Conservation (phyloP, 92 coral and sea anemone genomes). For the Diadumene lineata region DNA sequence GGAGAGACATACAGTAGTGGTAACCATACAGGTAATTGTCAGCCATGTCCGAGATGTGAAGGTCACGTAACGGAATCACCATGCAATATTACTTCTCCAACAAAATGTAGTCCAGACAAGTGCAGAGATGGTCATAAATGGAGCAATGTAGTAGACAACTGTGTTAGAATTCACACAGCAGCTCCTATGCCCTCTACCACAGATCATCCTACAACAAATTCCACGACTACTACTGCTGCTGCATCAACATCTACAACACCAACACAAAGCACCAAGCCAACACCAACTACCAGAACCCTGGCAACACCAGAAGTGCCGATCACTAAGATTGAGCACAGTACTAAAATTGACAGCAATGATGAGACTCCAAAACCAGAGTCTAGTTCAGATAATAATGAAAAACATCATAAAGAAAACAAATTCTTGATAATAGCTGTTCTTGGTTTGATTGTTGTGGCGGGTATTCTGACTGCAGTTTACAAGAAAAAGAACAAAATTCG, state of each 20-base stretch:
- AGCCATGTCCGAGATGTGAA: conserved; percentile 16
- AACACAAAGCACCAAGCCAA: not conserved
- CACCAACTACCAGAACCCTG: not conserved
- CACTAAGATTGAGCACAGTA: not conserved
- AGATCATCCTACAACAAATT: not conserved
- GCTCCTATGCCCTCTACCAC: not conserved
- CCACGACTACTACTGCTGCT: not conserved
- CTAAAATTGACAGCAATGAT: not conserved
- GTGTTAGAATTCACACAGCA: too few species aligned
- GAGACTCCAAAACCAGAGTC: not conserved
- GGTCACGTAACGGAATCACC: not conserved
- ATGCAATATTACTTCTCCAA: not conserved
- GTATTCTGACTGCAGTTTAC: too few species aligned
- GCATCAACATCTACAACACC: not conserved
- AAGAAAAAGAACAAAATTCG: too few species aligned
- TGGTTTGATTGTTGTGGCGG: too few species aligned
- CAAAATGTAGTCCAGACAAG: not conserved
- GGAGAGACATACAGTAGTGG: not conserved
- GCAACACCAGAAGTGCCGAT: not conserved
- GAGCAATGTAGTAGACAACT: not conserved
- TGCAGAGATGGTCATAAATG: conserved; percentile 8
- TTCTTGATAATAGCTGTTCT: too few species aligned
- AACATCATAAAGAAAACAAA: too few species aligned
- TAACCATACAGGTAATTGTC: not conserved
- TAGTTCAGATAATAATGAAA: too few species aligned